Percentiles rank a stretch among this genome's conserved stretches.
Conservation (phyloP, 1,140 invertebrate genomes). For the Bombus balteatus region DNA sequence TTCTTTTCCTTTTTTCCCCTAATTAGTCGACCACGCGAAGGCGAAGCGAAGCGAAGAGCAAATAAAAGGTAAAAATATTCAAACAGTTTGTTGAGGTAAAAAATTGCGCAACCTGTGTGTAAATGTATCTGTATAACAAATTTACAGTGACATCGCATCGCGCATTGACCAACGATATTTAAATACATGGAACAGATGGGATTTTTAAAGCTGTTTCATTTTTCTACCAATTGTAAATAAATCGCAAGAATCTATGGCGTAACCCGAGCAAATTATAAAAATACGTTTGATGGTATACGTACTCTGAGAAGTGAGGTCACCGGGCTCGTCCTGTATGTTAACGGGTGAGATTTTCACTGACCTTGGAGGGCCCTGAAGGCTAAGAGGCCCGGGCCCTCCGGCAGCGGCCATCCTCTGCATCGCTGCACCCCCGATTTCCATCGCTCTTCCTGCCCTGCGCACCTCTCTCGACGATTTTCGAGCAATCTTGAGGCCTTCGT, state of each 20-base stretch:
- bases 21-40: background rate
- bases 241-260: accelerated
- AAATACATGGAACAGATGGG: background rate
- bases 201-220: background rate
- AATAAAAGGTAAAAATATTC: no score
- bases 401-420: slow-evolving; percentile 77
- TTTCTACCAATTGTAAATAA: background rate
- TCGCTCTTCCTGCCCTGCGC: slow-evolving; percentile 68
- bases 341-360: slow-evolving; percentile 85
- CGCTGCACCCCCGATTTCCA: slow-evolving; percentile 75
- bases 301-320: slow-evolving; percentile 84
- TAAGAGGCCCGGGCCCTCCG: slow-evolving; percentile 78
- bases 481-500: slow-evolving; percentile 73
- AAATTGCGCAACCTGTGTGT: background rate
- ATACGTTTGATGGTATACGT: slow-evolving; percentile 71
- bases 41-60: no score
- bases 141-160: background rate
- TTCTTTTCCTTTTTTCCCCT: background rate
- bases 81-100: background rate
- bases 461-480: slow-evolving; percentile 70
- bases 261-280: background rate
- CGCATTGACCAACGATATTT: background rate
- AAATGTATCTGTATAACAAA: background rate
- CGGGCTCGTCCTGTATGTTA: slow-evolving; percentile 83
- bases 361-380: slow-evolving; percentile 80